phyloP scores from a whole-genome alignment of 2,888 invertebrate species.

The Aelia acuminata region DNA sequence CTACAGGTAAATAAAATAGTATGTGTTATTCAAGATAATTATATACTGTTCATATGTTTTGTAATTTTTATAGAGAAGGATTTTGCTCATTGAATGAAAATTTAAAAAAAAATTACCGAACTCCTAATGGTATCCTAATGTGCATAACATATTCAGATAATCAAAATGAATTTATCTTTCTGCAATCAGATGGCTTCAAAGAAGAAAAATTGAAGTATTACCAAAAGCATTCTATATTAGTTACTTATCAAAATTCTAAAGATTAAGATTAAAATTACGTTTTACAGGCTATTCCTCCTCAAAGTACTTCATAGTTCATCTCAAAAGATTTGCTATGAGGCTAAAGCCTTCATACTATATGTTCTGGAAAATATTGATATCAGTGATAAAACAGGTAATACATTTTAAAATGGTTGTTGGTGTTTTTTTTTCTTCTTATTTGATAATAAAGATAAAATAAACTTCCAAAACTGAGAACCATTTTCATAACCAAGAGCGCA shows the following conservation, averaged over 20 bases:
- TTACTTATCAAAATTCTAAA: background rate
- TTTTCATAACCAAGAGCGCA: too few species aligned
- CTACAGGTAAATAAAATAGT: conserved; percentile 59
- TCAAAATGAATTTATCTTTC: conserved; percentile 66
- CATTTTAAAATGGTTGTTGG: background rate
- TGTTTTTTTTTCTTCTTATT: conserved; percentile 40
- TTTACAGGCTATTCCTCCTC: conserved; percentile 59
- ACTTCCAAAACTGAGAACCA: too few species aligned
- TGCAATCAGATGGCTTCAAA: conserved; percentile 41
- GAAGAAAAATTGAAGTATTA: conserved; percentile 16
- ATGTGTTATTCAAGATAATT: background rate
- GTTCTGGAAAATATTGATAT: conserved; percentile 68
- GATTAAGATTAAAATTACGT: background rate
- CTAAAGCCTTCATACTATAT: conserved; percentile 70
- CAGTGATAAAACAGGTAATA: conserved; percentile 66
- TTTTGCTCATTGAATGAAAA: conserved; percentile 62
- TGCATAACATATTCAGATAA: conserved; percentile 65
- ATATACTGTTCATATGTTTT: background rate
- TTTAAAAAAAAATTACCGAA: background rate
- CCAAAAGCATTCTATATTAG: background rate
- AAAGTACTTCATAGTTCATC: conserved; percentile 65
- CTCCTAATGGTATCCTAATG: conserved; percentile 69
- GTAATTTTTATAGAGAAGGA: conserved; percentile 61
- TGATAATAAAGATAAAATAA: too few species aligned
- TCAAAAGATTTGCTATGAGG: conserved; percentile 70